These are phyloP conservation scores for Mastomys coucha DNA, from an alignment of 2,113 vertebrate species.

Conservation along the genomic window DNA sequence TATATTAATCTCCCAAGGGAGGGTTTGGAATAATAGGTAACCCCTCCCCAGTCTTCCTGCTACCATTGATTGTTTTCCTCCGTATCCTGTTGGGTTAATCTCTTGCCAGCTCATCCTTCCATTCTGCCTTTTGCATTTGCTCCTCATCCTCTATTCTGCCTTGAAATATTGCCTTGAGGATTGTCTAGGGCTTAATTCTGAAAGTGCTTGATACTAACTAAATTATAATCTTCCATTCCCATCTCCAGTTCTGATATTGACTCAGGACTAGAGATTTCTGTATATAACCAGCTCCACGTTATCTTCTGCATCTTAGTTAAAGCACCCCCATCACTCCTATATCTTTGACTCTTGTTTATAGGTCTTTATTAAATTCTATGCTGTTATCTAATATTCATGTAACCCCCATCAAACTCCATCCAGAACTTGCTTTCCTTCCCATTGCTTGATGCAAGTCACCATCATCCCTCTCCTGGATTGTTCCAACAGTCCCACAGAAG, in stretches of 20 bases:
- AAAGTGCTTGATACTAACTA: background rate
- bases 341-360: background rate
- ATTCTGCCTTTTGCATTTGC: background rate
- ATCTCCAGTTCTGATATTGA: background rate
- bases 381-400: background rate
- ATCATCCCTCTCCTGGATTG: background rate
- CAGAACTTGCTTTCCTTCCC: background rate
- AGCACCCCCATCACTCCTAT: background rate
- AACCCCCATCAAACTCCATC: background rate
- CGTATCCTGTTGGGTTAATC: background rate
- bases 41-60: background rate
- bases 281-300: background rate
- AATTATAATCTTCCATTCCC: background rate
- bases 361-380: background rate
- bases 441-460: background rate
- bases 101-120: background rate
- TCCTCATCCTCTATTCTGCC: background rate
- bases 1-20: background rate
- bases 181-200: background rate
- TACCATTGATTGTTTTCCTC: background rate
- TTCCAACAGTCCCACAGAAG: background rate
- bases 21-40: no score
- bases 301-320: conserved; percentile 6
- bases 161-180: background rate
- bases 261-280: background rate